These are phyloP conservation scores for Acanthurus lineatus DNA, from an alignment of 2,797 vertebrate genomes.

Conservation along the genomic window DNA sequence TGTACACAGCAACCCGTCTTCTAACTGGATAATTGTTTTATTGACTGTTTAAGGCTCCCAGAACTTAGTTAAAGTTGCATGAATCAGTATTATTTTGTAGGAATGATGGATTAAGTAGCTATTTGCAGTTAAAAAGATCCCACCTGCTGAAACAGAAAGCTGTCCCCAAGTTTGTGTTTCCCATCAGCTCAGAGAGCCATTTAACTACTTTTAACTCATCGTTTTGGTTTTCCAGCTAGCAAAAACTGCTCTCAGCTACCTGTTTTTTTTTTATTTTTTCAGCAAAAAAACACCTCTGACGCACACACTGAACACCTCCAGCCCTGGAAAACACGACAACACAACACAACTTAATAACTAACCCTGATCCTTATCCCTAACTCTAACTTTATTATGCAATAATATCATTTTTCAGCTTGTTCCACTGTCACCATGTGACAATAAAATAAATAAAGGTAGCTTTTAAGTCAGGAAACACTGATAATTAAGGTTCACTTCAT, in stretches of 20 bases:
- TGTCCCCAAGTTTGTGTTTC: no score
- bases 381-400: no score
- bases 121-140: no score
- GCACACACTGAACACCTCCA: no score
- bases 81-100: neutral
- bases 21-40: no score
- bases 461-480: neutral
- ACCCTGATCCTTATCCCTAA: no score
- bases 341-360: no score
- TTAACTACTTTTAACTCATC: neutral
- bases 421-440: neutral
- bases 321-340: no score
- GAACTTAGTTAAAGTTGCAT: neutral
- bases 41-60: neutral
- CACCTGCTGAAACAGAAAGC: no score
- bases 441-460: neutral
- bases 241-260: neutral
- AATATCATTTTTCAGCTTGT: neutral
- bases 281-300: neutral
- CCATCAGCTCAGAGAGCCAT: no score
- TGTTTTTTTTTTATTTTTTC: neutral
- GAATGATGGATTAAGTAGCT: no score
- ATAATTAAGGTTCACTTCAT: neutral
- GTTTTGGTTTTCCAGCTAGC: conserved; percentile 18
- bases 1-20: no score